Percentiles rank a stretch among this genome's conserved stretches.
Evolutionary conservation across 2,113 vertebrate species (phyloP).

Genomic region (Isurus oxyrinchus): DNA sequence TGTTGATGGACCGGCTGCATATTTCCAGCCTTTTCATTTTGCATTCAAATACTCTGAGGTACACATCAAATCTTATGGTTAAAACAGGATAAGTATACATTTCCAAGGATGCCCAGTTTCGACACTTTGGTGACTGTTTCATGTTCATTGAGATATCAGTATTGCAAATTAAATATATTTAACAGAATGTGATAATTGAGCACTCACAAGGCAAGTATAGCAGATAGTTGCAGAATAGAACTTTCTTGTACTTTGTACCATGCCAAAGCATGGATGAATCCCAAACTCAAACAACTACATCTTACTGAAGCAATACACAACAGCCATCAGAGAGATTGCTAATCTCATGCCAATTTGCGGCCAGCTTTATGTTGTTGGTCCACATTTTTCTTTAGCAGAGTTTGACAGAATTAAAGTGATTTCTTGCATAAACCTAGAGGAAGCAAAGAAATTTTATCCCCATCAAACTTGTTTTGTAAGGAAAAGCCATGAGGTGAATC

Average conservation of each 20-base stretch:
- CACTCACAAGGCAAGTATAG: neutral
- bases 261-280: neutral
- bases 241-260: neutral
- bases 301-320: neutral
- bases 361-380: neutral
- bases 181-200: neutral
- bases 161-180: neutral
- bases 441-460: neutral
- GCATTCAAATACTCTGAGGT: neutral
- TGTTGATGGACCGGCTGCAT: neutral
- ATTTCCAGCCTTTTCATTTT: neutral
- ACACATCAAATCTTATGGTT: neutral
- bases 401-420: neutral
- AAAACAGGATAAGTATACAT: neutral
- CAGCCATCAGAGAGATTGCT: neutral
- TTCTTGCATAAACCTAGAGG: neutral
- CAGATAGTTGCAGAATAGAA: neutral
- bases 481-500: neutral
- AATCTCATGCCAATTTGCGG: neutral
- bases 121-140: neutral
- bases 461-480: too few relatives aligned
- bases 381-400: neutral
- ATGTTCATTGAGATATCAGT: neutral
- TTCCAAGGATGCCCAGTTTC: neutral
- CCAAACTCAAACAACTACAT: neutral